Evolutionary conservation across 2,113 vertebrate species (phyloP).

Genomic region (Lepisosteus osseus): DNA sequence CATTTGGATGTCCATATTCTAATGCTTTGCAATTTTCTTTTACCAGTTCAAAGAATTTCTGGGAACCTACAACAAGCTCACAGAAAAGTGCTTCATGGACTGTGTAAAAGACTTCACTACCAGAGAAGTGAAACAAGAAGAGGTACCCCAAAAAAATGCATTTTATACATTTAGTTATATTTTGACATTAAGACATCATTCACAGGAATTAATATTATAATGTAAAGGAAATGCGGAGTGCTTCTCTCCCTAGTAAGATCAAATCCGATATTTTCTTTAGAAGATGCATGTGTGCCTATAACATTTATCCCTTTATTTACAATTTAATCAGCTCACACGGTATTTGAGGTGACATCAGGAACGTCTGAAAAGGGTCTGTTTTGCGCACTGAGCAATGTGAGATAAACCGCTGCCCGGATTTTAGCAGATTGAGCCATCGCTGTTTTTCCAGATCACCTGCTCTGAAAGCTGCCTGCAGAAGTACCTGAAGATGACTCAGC

Average conservation of each 20-base stretch:
- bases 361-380: too few relatives aligned
- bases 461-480: constrained; percentile 95
- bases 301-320: neutral
- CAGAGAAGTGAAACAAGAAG: constrained; percentile 88
- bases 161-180: neutral
- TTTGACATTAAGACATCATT: too few relatives aligned
- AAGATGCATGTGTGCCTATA: too few relatives aligned
- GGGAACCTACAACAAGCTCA: constrained; percentile 96
- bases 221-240: too few relatives aligned
- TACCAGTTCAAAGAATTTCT: constrained; percentile 94
- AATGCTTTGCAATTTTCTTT: neutral
- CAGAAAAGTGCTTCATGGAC: constrained; percentile 95
- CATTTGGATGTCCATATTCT: too few relatives aligned
- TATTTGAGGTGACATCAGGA: too few relatives aligned
- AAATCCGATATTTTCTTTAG: too few relatives aligned
- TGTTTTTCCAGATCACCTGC: constrained; percentile 73
- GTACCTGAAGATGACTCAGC: constrained; percentile 97
- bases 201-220: too few relatives aligned
- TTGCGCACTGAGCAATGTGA: too few relatives aligned
- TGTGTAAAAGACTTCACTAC: constrained; percentile 95
- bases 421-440: neutral
- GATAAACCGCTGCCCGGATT: neutral
- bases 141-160: constrained; percentile 63
- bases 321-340: too few relatives aligned
- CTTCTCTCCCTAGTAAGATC: too few relatives aligned